Evolutionary conservation across 2,113 vertebrate genomes (phyloP), one percentile per base, ranked within the genome.

Genomic region (Elgaria multicarinata): DNA sequence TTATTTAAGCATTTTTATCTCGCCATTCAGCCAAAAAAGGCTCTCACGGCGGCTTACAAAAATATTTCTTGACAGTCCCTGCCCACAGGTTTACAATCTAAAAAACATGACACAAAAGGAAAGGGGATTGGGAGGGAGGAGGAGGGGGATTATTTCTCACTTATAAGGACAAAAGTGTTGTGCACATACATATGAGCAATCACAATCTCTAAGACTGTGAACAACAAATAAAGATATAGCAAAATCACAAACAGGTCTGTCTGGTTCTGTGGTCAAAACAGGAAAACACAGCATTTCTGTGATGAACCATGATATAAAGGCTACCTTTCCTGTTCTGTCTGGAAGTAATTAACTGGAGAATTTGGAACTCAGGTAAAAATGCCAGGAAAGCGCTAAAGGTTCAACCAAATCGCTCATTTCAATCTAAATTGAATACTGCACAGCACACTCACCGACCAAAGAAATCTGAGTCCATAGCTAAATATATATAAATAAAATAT

Each of bases 401-500:
- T 84, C 28, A 58, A 69, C 33, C 2, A 24, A 36, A 44, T 83
- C 74, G 90, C 53, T 89, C 2, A 62, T 1, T 36, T 13, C 14
- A 78, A 46, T 72, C 67, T 74, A 71, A 76, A 28, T 76, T 89
- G 16, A 76, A 28, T 64, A 67, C 26, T 42, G 24, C 5, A 28
- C 33, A 50, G 88, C 6, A 92, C 83, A 98, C 98, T 98, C 97
- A 99, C 99, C 98, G 97, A 98, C 98, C 98, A 99, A 82, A 99
- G 97, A 97, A 99, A 98, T 94, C 93, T 97, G 95, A 99, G 91
- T 90, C 99, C 99, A 87, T 98, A 99, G 92, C 93, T 98, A 98
- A 99, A 99, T 97, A 99, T 97, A 97, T 94, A 97, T 94, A 98
- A 97, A 97, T 99, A 99, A 97, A 99, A 99, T 92, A 98, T 98